A percentile compares a stretch with the other conserved stretches of the same genome.
These are phyloP conservation scores for Riptortus pedestris DNA, from an alignment of 1,140 invertebrate species.

Conservation along the genomic window DNA sequence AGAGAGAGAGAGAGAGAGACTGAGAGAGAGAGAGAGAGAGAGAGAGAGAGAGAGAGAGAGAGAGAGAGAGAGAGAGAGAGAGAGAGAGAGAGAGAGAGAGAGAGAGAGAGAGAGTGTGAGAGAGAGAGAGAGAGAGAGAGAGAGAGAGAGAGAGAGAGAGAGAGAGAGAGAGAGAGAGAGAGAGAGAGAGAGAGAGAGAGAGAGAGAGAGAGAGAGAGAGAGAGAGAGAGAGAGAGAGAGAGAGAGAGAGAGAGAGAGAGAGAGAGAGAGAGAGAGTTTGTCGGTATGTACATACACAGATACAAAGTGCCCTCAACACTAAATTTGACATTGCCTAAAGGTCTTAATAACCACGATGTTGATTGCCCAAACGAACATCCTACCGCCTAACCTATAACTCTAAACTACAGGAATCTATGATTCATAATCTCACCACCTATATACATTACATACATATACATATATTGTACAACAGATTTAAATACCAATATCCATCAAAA, in stretches of 20 bases:
- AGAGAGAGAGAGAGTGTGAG: slow-evolving; percentile 19
- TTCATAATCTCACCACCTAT: too few relatives aligned
- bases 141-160: slow-evolving; percentile 20
- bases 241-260: slow-evolving; percentile 21
- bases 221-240: slow-evolving; percentile 24
- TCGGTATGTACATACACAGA: too few relatives aligned
- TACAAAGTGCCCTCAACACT: background rate
- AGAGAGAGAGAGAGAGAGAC: slow-evolving; percentile 21
- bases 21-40: slow-evolving; percentile 22
- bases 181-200: slow-evolving; percentile 24
- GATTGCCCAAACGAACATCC: too few relatives aligned
- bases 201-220: slow-evolving; percentile 23
- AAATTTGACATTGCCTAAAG: too few relatives aligned
- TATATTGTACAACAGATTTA: too few relatives aligned
- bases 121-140: slow-evolving; percentile 19
- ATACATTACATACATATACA: too few relatives aligned
- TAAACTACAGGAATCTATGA: too few relatives aligned
- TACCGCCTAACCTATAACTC: too few relatives aligned
- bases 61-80: slow-evolving; percentile 21
- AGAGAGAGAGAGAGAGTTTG: slow-evolving; percentile 19
- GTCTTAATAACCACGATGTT: too few relatives aligned
- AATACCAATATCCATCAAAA: too few relatives aligned
- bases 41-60: slow-evolving; percentile 21
- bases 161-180: slow-evolving; percentile 24
- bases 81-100: slow-evolving; percentile 21